A percentile compares a stretch with the other conserved stretches of the same genome.
Evolutionary conservation across 2,797 vertebrate genomes (phyloP).

Genomic region (Chaetophractus vellerosus): DNA sequence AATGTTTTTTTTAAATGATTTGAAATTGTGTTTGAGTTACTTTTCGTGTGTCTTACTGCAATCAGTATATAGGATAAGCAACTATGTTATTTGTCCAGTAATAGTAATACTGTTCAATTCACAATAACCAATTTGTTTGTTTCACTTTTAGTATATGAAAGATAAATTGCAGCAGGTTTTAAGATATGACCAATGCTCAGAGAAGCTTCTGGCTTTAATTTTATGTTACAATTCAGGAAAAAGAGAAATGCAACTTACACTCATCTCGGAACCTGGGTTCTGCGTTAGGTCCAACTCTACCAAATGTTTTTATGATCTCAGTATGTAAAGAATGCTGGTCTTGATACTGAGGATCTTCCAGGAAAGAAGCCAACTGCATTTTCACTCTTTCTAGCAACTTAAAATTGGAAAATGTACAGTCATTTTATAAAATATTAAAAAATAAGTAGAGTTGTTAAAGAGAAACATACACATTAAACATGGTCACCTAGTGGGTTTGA

Average conservation of each 20-base stretch:
- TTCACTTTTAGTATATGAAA: background rate
- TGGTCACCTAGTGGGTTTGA: background rate
- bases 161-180: background rate
- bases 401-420: slow-evolving; percentile 67
- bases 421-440: slow-evolving; percentile 57
- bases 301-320: slow-evolving; percentile 98
- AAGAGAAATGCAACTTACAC: slow-evolving; percentile 91
- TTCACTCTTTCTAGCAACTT: slow-evolving; percentile 99
- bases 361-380: slow-evolving; percentile 98
- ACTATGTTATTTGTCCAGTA: background rate
- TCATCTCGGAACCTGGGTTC: slow-evolving; percentile 99
- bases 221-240: slow-evolving; percentile 20
- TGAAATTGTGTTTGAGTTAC: slow-evolving; percentile 17
- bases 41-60: background rate
- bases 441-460: slow-evolving; percentile 21
- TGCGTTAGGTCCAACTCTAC: slow-evolving; percentile 98
- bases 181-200: background rate
- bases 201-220: background rate
- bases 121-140: background rate
- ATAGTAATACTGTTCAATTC: background rate
- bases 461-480: slow-evolving; percentile 75
- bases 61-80: background rate
- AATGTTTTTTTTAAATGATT: slow-evolving; percentile 7
- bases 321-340: slow-evolving; percentile 99
- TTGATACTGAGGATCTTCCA: slow-evolving; percentile 99